phyloP scores from a whole-genome alignment of 2,797 vertebrate species.

The Trichosurus vulpecula region DNA sequence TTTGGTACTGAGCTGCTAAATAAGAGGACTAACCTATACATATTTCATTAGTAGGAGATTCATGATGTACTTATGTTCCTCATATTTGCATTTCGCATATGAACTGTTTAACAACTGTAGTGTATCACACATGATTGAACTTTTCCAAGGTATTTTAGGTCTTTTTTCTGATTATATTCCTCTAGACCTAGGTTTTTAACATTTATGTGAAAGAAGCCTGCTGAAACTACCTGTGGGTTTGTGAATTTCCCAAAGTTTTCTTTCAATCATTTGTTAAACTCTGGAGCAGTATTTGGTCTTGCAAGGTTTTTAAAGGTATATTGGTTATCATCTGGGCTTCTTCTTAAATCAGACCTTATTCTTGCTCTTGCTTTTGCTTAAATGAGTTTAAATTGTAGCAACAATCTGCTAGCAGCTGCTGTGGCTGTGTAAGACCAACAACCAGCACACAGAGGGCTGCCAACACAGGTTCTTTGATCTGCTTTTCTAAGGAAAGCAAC shows the following conservation, averaged over 20 bases:
- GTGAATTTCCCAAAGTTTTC: conserved; percentile 6
- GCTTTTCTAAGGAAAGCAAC: too few relatives aligned
- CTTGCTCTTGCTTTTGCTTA: conserved; percentile 69
- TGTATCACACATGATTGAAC: conserved; percentile 60
- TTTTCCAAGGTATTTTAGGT: conserved; percentile 68
- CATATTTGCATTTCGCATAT: conserved; percentile 42
- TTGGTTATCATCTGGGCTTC: conserved; percentile 27
- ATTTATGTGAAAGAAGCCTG: conserved; percentile 58
- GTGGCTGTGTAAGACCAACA: too few relatives aligned
- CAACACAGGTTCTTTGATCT: too few relatives aligned
- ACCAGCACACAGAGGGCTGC: too few relatives aligned
- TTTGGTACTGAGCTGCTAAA: too few relatives aligned
- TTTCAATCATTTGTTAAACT: conserved; percentile 32
- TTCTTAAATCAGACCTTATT: conserved; percentile 62
- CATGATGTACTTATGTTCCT: too few relatives aligned
- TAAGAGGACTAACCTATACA: too few relatives aligned
- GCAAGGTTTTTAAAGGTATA: background rate
- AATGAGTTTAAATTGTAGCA: too few relatives aligned
- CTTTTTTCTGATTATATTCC: conserved; percentile 50
- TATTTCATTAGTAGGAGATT: too few relatives aligned
- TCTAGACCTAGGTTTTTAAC: conserved; percentile 24
- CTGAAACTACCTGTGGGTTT: conserved; percentile 58
- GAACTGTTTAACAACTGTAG: conserved; percentile 42
- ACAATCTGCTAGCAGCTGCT: too few relatives aligned
- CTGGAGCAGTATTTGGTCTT: conserved; percentile 64